These are phyloP conservation scores for Pseudomyrmex cubaensis DNA, from an alignment of 1,140 invertebrate genomes.

Conservation along the genomic window DNA sequence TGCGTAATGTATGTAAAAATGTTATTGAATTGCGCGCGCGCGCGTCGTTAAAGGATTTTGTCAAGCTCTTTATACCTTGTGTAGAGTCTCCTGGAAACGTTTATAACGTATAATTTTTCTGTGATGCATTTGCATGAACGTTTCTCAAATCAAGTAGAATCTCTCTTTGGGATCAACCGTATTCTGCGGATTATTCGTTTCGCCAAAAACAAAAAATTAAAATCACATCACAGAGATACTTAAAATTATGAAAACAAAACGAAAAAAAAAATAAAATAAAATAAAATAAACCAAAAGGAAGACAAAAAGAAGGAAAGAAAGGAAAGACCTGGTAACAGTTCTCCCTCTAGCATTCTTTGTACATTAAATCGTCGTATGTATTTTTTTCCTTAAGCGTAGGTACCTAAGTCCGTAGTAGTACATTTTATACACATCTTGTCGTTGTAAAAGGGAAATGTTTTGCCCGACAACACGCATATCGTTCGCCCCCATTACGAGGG, in stretches of 20 bases:
- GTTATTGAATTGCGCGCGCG: slow-evolving; percentile 10
- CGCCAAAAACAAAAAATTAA: slow-evolving; percentile 37
- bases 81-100: slow-evolving; percentile 2
- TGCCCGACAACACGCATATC: slow-evolving; percentile 13
- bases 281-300: neutral
- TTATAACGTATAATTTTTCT: slow-evolving; percentile 28
- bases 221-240: slow-evolving; percentile 50
- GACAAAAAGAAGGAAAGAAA: slow-evolving; percentile 29
- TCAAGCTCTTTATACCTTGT: slow-evolving; percentile 34
- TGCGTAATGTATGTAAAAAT: neutral
- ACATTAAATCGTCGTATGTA: slow-evolving; percentile 49
- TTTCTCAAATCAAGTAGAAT: slow-evolving; percentile 25
- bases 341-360: slow-evolving; percentile 53
- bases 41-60: slow-evolving; percentile 16
- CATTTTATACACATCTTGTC: slow-evolving; percentile 30
- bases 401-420: slow-evolving; percentile 14
- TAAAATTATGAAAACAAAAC: slow-evolving; percentile 33
- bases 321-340: slow-evolving; percentile 57
- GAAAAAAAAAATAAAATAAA: neutral
- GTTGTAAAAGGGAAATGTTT: slow-evolving; percentile 36
- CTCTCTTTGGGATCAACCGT: slow-evolving; percentile 36
- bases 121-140: slow-evolving; percentile 34
- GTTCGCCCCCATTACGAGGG: neutral
- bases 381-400: slow-evolving; percentile 18
- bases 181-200: neutral